phyloP scores from a whole-genome alignment of 2,888 invertebrate species.

The Synanthedon andrenaeformis region DNA sequence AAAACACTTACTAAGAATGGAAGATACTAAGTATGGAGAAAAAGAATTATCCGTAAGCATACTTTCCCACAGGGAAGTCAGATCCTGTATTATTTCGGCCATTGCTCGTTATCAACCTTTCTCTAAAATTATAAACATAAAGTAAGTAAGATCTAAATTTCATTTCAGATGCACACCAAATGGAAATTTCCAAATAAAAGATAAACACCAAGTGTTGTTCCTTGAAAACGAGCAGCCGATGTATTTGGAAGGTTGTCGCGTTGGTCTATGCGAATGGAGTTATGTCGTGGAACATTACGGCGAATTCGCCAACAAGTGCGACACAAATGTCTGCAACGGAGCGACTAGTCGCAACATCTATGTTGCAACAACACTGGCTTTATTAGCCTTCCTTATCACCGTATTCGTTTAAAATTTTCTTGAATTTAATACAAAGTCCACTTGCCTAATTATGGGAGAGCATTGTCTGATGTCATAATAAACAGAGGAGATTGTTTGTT shows the following conservation, averaged over 20 bases:
- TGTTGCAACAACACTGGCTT: slow-evolving; percentile 15
- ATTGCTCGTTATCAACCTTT: too few species aligned
- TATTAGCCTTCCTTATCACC: slow-evolving; percentile 13
- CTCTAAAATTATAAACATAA: too few species aligned
- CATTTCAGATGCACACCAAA: slow-evolving; percentile 64
- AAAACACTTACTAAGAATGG: too few species aligned
- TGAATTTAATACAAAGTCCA: too few species aligned
- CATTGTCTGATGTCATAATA: neutral
- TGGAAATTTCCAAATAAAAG: slow-evolving; percentile 50
- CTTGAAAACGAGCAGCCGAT: slow-evolving; percentile 79
- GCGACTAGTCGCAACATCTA: slow-evolving; percentile 18
- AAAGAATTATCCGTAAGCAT: too few species aligned
- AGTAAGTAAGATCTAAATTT: neutral
- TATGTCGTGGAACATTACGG: slow-evolving; percentile 72
- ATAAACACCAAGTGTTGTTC: slow-evolving; percentile 69
- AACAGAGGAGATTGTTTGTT: neutral
- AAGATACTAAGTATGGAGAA: too few species aligned
- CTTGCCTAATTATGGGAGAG: slow-evolving; percentile 9
- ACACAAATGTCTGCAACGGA: slow-evolving; percentile 66
- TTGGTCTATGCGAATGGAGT: slow-evolving; percentile 83
- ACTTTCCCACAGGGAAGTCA: too few species aligned
- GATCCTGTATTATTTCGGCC: too few species aligned
- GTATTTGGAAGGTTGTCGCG: slow-evolving; percentile 76
- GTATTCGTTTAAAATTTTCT: slow-evolving; percentile 2
- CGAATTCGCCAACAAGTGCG: slow-evolving; percentile 66